A percentile compares a stretch with the other conserved stretches of the same genome.
Conservation (phyloP, 2,888 invertebrate genomes). For the Leptopterna dolabrata region DNA sequence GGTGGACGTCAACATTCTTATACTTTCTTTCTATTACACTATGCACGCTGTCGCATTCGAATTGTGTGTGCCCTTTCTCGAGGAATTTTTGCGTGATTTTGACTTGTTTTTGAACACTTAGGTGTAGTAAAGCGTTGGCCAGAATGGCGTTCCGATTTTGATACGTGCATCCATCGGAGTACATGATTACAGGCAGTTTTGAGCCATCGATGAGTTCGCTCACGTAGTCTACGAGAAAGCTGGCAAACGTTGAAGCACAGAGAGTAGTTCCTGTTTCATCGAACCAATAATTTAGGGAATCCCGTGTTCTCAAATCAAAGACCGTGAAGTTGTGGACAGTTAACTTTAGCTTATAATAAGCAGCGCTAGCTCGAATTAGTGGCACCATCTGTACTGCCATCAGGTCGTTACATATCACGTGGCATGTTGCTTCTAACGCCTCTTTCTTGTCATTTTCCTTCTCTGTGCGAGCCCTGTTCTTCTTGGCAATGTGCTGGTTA, state of each 20-base stretch:
- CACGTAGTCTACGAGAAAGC: not conserved
- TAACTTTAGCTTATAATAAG: no score
- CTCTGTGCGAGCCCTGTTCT: no score
- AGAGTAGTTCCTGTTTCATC: not conserved
- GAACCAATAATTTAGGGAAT: not conserved
- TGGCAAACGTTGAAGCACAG: not conserved
- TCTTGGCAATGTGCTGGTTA: no score
- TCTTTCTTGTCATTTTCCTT: not conserved
- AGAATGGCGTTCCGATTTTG: no score
- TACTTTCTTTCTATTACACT: conserved; percentile 60
- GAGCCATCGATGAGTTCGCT: not conserved
- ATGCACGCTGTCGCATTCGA: conserved; percentile 64
- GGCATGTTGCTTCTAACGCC: no score
- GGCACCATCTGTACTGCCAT: no score
- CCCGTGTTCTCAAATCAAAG: no score
- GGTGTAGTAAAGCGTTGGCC: conserved; percentile 62
- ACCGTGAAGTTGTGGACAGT: no score
- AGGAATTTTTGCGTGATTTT: conserved; percentile 64
- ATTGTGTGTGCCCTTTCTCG: conserved; percentile 64
- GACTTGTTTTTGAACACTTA: conserved; percentile 58
- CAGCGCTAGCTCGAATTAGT: no score
- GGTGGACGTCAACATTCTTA: conserved; percentile 43
- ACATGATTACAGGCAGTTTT: not conserved
- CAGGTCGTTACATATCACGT: no score
- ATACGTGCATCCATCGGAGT: no score